Evolutionary conservation across 2,113 vertebrate species (phyloP), one percentile per base, ranked within the genome.

Genomic region (Glaucidium brasilianum): DNA sequence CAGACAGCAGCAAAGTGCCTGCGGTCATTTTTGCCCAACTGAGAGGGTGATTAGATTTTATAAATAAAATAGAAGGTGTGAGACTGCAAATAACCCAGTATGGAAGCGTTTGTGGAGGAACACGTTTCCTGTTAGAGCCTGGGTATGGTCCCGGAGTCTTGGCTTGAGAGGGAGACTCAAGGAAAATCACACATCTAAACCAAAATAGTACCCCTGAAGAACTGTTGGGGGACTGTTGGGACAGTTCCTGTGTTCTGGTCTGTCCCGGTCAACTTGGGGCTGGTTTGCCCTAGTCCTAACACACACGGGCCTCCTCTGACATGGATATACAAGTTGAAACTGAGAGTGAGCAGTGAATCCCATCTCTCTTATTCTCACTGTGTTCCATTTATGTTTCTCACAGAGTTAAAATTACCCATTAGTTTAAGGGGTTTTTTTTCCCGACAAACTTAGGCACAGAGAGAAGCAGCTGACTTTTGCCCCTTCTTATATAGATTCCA

Each of bases 261-360:
- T 35, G 39, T 78, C 66, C 66, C 19, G 4, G 1, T 60, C 59
- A 49, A 6, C 19, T 10, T 21, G 79, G 67, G 45, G n/a, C 49
- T 5, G 0, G 41, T 78, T 43, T 27, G 14, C 58, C 45, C 6
- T 29, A 4, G 29, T 41, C n/a, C 26, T 35, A 2, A 0, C 91
- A 41, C 37, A 72, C 25, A 5, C 0, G 18, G 32, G 43, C 85
- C 39, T 66, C 34, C 20, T 47, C 27, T 6, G 49, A 6, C 7
- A 0, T 2, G n/a, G 85, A 41, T 19, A 2, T 5, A 2, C 18
- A 3, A 11, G 45, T 22, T 60, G 26, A n/a, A 83, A 39, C 12
- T 6, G 34, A 20, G 21, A 8, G 25, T 4, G 56, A 81, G 56
- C 75, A 29, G 4, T 10, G 50, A 45, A 63, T 58, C 49, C 52